Conservation (phyloP, 2,113 vertebrate genomes). For the Gymnorhina tibicen region DNA sequence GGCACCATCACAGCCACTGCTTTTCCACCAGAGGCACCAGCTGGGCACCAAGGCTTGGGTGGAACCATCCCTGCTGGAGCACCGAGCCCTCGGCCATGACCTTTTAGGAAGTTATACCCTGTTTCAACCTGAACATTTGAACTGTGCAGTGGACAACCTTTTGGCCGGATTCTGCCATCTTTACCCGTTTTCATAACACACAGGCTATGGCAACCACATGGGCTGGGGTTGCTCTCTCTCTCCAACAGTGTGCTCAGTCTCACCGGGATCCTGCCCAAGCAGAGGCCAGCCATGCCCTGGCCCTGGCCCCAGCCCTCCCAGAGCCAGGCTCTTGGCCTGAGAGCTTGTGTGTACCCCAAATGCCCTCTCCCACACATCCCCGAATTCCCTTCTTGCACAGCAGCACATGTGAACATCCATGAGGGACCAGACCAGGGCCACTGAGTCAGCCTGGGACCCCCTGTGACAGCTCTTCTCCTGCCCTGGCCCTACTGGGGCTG, state of each 20-base stretch:
- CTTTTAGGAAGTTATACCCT: background rate
- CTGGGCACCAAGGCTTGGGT: background rate
- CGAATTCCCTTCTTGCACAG: background rate
- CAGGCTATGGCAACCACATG: too few species aligned
- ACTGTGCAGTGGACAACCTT: background rate
- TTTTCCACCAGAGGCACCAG: background rate
- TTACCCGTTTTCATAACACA: background rate
- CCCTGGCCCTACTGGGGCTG: background rate
- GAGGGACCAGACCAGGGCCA: background rate
- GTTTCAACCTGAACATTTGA: background rate
- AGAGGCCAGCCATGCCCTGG: background rate
- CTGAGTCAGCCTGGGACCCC: too few species aligned
- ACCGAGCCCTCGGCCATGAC: background rate
- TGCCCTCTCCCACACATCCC: background rate
- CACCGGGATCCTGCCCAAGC: background rate
- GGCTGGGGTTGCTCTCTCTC: background rate
- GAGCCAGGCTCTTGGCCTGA: background rate
- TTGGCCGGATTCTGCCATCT: background rate
- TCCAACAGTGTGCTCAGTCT: background rate
- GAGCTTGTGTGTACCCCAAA: background rate
- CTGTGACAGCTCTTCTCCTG: background rate
- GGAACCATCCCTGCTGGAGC: background rate
- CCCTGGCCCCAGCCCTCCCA: background rate
- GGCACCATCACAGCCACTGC: fast-evolving
- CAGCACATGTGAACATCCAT: background rate